A percentile compares a stretch with the other conserved stretches of the same genome.
Evolutionary conservation across 2,797 vertebrate species (phyloP).

Genomic region (Harpagifer antarcticus): DNA sequence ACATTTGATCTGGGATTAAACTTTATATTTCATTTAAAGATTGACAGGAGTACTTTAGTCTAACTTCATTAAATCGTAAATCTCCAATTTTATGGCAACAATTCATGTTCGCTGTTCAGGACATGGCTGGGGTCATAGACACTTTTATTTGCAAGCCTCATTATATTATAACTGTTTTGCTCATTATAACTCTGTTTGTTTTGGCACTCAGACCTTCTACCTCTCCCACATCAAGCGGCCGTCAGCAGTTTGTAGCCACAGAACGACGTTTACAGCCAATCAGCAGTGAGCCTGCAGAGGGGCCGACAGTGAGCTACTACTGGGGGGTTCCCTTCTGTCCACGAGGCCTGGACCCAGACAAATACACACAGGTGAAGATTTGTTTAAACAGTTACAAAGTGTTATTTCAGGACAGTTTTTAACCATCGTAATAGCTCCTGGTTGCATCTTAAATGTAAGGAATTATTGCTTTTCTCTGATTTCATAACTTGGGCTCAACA

Average conservation of each 20-base stretch:
- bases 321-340: slow-evolving; percentile 99
- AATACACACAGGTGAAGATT: slow-evolving; percentile 88
- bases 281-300: slow-evolving; percentile 6
- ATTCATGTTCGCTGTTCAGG: no score
- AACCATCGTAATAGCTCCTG: background rate
- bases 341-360: slow-evolving; percentile 90
- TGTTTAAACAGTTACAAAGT: no score
- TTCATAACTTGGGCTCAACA: background rate
- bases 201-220: background rate
- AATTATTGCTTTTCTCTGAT: background rate
- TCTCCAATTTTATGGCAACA: background rate
- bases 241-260: slow-evolving; percentile 15
- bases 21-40: no score
- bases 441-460: background rate
- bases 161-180: no score
- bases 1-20: no score
- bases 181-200: background rate
- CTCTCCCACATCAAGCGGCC: background rate
- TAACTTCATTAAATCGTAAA: no score
- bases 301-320: slow-evolving; percentile 89
- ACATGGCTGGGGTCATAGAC: no score
- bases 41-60: no score
- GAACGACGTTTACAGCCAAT: background rate
- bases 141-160: no score
- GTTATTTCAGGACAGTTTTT: no score